phyloP scores from a whole-genome alignment of 2,888 invertebrate genomes.

The Ligdia adustata region DNA sequence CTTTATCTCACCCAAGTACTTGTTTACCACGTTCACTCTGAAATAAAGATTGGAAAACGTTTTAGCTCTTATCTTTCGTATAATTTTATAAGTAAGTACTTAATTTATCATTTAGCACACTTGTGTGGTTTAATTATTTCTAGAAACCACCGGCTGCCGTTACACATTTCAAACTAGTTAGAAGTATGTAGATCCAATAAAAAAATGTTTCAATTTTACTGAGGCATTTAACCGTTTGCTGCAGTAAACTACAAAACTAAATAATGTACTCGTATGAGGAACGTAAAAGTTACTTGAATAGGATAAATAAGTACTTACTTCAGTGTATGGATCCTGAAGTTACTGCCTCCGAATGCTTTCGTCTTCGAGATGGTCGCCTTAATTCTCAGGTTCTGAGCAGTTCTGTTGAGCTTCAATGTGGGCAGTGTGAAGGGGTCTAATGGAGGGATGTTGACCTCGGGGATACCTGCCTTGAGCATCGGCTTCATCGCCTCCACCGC shows the following conservation, averaged over 20 bases:
- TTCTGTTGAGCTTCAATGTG: conserved; percentile 87
- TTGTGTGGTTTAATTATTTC: no score
- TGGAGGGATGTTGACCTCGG: conserved; percentile 49
- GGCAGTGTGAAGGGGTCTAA: conserved; percentile 88
- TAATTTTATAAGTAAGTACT: not conserved
- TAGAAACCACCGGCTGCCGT: no score
- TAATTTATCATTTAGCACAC: no score
- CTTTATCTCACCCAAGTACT: conserved; percentile 85
- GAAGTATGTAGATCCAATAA: no score
- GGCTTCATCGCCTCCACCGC: conserved; percentile 81
- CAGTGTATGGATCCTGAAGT: conserved; percentile 86
- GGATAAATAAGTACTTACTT: conserved; percentile 86
- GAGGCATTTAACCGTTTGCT: no score
- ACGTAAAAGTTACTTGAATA: no score
- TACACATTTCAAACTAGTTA: no score
- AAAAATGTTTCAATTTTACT: no score
- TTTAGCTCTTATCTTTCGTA: not conserved
- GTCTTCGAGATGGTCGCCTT: conserved; percentile 87
- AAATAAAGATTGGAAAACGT: no score
- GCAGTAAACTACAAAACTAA: no score
- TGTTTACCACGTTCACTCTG: conserved; percentile 85
- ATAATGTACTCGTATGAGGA: no score
- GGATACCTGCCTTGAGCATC: conserved; percentile 42
- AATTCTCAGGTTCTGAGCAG: conserved; percentile 87
- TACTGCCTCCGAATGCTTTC: conserved; percentile 85